A percentile compares a stretch with the other conserved stretches of the same genome.
Conservation (phyloP, 2,888 invertebrate species). For the Tenthredo notha region DNA sequence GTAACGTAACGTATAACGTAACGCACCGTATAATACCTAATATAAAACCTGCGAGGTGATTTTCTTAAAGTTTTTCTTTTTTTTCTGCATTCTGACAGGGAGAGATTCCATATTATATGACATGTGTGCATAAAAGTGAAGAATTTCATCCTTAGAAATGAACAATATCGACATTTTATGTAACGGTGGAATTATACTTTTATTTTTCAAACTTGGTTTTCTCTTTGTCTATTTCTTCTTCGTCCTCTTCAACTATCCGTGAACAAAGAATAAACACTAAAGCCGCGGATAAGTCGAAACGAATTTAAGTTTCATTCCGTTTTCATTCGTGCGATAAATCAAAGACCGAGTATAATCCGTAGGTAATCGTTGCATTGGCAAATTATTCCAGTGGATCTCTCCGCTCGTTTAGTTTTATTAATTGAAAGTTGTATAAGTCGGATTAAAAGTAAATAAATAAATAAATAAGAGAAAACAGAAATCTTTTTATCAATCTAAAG, state of each 20-base stretch:
- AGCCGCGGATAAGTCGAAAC: slow-evolving; percentile 1
- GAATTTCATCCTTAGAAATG: too few species aligned
- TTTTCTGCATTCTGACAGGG: not conserved
- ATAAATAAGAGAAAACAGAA: not conserved
- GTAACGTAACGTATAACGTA: not conserved
- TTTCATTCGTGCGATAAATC: slow-evolving; percentile 8
- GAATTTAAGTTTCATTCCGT: not conserved
- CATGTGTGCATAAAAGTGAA: not conserved
- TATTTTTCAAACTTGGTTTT: too few species aligned
- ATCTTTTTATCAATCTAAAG: too few species aligned
- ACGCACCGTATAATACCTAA: not conserved
- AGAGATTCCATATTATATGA: not conserved
- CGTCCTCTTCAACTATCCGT: not conserved
- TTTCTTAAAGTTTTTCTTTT: not conserved
- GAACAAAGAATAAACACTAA: not conserved
- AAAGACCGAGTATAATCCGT: not conserved
- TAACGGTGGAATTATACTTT: not conserved
- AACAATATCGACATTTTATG: not conserved
- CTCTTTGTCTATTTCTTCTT: not conserved
- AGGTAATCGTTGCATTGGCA: not conserved
- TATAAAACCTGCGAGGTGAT: not conserved
- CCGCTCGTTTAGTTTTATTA: not conserved
- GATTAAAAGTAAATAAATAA: too few species aligned
- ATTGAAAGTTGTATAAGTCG: not conserved
- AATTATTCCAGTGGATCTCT: not conserved